phyloP scores from a whole-genome alignment of 1,140 invertebrate genomes.

The Anastatus disparis region DNA sequence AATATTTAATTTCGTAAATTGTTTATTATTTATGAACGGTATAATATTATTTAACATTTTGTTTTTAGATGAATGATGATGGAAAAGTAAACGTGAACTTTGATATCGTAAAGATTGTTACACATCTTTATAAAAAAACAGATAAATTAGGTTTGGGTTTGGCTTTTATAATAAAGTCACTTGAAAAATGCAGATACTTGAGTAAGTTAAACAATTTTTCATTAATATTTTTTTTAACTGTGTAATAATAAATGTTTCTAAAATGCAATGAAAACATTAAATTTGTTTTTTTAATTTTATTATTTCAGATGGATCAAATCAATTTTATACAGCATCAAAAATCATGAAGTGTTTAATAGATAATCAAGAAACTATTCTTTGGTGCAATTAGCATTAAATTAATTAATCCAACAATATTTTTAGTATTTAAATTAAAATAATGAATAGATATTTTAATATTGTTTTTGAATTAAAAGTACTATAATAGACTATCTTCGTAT shows the following conservation, averaged over 20 bases:
- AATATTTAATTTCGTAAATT: neutral
- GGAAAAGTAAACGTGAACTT: slow-evolving; percentile 23
- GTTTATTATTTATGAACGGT: neutral
- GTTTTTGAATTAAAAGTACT: too few species aligned
- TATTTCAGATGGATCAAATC: neutral
- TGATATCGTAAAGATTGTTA: slow-evolving; percentile 26
- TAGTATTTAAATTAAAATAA: too few species aligned
- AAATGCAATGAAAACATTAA: neutral
- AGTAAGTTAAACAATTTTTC: neutral
- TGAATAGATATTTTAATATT: too few species aligned
- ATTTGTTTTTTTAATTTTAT: neutral
- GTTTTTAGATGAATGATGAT: slow-evolving; percentile 11
- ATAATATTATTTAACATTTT: neutral
- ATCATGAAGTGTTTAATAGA: slow-evolving; percentile 33
- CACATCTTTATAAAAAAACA: slow-evolving; percentile 11
- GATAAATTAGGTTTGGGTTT: neutral
- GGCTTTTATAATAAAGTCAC: neutral
- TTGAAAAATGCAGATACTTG: slow-evolving; percentile 3
- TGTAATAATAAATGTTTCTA: neutral
- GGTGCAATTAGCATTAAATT: slow-evolving; percentile 1
- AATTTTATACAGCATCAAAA: slow-evolving; percentile 4
- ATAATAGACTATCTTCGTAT: too few species aligned
- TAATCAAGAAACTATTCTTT: slow-evolving; percentile 16
- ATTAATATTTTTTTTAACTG: neutral
- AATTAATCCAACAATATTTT: too few species aligned